A percentile compares a stretch with the other conserved stretches of the same genome.
These are phyloP conservation scores for Myotis findleyi DNA, from an alignment of 2,797 vertebrate genomes.

Conservation along the genomic window DNA sequence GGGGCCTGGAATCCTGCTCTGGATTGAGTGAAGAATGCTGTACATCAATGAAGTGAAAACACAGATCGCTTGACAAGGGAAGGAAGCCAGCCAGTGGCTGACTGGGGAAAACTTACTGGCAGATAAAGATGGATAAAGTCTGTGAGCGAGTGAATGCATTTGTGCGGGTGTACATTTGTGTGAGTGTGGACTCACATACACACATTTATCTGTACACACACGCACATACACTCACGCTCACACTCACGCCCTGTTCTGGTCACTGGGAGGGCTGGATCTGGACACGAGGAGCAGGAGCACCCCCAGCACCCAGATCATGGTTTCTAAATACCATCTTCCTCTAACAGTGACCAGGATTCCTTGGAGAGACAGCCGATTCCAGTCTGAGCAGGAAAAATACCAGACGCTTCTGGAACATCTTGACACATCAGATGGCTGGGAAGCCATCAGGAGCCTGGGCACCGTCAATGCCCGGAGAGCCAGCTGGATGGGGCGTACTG, in stretches of 20 bases:
- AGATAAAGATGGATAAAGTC: fast-evolving
- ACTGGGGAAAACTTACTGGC: not conserved
- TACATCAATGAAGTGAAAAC: not conserved
- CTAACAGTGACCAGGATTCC: not conserved
- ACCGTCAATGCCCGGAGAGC: not conserved
- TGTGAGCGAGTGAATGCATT: not conserved
- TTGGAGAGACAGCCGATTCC: not conserved
- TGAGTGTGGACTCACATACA: not conserved
- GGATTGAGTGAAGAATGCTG: not conserved
- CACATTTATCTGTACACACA: not conserved
- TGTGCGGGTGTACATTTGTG: not conserved
- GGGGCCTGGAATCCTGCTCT: not conserved
- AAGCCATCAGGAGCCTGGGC: not conserved
- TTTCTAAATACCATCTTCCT: not conserved
- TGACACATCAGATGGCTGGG: not conserved
- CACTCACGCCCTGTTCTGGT: not conserved
- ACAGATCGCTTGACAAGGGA: not conserved
- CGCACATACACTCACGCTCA: not conserved
- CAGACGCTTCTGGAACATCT: not conserved
- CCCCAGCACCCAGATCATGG: not conserved
- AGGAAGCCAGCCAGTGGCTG: not conserved
- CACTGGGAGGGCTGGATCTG: not conserved
- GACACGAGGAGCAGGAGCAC: not conserved
- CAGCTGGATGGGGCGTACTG: not conserved
- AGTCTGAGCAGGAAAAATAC: not conserved